phyloP scores from a whole-genome alignment of 2,888 invertebrate genomes.

The Thereva nobilitata region DNA sequence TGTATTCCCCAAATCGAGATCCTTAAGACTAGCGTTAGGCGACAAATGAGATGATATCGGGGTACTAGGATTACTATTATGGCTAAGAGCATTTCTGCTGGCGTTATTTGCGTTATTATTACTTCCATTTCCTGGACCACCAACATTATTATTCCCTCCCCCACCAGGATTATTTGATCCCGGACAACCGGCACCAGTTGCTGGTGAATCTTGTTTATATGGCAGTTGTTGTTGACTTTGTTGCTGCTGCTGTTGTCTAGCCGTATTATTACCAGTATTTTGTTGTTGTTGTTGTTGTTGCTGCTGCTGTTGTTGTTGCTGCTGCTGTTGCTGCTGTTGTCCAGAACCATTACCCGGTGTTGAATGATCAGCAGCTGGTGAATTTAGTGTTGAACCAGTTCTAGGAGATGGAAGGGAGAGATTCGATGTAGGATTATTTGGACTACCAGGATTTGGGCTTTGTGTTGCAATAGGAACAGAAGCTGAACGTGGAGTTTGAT shows the following conservation, averaged over 20 bases:
- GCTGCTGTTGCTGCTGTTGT: slow-evolving; percentile 54
- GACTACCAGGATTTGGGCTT: slow-evolving; percentile 74
- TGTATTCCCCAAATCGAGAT: slow-evolving; percentile 48
- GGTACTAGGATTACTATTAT: slow-evolving; percentile 71
- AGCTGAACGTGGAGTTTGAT: slow-evolving; percentile 73
- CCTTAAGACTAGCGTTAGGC: slow-evolving; percentile 60
- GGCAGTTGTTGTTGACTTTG: slow-evolving; percentile 2
- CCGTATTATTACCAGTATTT: too few relatives aligned
- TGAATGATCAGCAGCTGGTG: slow-evolving; percentile 67
- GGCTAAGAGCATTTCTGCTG: slow-evolving; percentile 58
- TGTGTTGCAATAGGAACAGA: slow-evolving; percentile 75
- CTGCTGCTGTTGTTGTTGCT: slow-evolving; percentile 45
- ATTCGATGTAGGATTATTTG: slow-evolving; percentile 72
- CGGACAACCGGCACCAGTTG: slow-evolving; percentile 37
- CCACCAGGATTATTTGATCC: slow-evolving; percentile 43
- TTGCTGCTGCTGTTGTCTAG: neutral
- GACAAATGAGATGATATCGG: slow-evolving; percentile 69
- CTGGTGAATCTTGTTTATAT: slow-evolving; percentile 63
- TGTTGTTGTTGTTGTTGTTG: slow-evolving; percentile 24
- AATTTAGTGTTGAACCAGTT: slow-evolving; percentile 68
- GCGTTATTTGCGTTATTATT: slow-evolving; percentile 42
- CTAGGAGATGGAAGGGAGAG: slow-evolving; percentile 75
- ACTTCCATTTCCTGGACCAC: slow-evolving; percentile 41
- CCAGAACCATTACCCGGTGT: slow-evolving; percentile 42
- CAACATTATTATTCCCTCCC: slow-evolving; percentile 42